Conservation (phyloP, 2,797 vertebrate genomes). For the Labroides dimidiatus region DNA sequence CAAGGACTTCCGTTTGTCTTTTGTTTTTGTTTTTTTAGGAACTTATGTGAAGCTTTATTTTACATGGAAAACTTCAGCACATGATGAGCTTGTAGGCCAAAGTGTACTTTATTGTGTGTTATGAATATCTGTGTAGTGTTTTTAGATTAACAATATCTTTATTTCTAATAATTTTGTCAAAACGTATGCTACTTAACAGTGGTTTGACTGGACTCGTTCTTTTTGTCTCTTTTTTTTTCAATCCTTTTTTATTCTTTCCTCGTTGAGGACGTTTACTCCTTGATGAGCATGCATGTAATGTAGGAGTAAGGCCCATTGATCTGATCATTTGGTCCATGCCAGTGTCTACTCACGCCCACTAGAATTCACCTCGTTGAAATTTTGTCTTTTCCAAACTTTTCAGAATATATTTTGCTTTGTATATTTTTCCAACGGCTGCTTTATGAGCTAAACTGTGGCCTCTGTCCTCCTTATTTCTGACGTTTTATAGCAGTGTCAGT, state of each 20-base stretch:
- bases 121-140: constrained; percentile 36
- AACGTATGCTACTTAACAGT: constrained; percentile 15
- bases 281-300: constrained; percentile 36
- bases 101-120: constrained; percentile 32
- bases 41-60: constrained; percentile 40
- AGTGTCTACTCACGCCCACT: constrained; percentile 5
- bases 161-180: not conserved
- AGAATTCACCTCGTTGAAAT: not conserved
- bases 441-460: not conserved
- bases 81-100: constrained; percentile 37
- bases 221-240: constrained; percentile 10
- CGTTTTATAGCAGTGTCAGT: constrained; percentile 12
- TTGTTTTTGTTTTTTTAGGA: constrained; percentile 20
- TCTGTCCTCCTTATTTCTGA: constrained; percentile 3
- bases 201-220: constrained; percentile 22
- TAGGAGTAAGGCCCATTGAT: constrained; percentile 44
- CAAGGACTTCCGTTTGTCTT: constrained; percentile 30
- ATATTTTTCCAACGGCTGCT: not conserved
- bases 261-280: too few relatives aligned
- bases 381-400: not conserved
- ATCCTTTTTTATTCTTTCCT: constrained; percentile 23
- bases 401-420: constrained; percentile 5
- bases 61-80: constrained; percentile 20
- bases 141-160: not conserved
- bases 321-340: constrained; percentile 20